Base-by-base conservation (phyloP, 37 sponge, comb jelly and placozoan genomes). In the Aplysina aerophoba region DNA sequence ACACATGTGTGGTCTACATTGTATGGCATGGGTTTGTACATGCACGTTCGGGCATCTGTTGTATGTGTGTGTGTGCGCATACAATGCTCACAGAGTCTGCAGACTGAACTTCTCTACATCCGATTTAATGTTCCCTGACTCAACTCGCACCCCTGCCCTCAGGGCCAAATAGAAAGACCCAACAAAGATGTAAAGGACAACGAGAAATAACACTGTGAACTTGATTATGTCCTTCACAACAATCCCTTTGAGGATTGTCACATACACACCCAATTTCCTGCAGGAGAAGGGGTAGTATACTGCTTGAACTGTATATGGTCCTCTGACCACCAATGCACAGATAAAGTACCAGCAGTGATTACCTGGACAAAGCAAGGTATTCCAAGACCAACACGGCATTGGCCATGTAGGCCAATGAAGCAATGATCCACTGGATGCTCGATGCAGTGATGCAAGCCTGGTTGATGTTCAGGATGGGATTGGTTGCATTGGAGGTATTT, bases 401-500 rank as follows among this genome's bases (percentile, higher is more conserved):
- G 39, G 74, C 74, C 14, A 73, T 37, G 39, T 73, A 73, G 30
- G 74, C 74, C 12, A 73, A 14, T 13, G 74, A 73, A 19, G 74
- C 74, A 31, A 73, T 38, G 22, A 73, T 73, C 74, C 74, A 73
- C 74, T 73, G 74, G 12, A 73, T 30, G 37, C 30, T 22, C 17
- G 74, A 73, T 12, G 74, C 74, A 8, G 14, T 31, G 8, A 73
- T 73, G 30, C 74, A 73, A 73, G 38, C 20, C 20, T 38, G 39
- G 74, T 73, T 73, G 41, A 73, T 73, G 74, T 73, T 58, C 19
- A 58, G 59, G 59, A 58, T 15, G 59, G 19, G 17, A 58, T 19
- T 58, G 59, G 59, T 58, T 58, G 59, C 74, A 15, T 21, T 73
- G 39, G 12, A 12, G 38, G 17, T 37, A 30, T 30, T 30, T 37